Percentiles rank a stretch among this genome's conserved stretches.
These are phyloP conservation scores for Chunga burmeisteri DNA, from an alignment of 2,113 vertebrate genomes.

Conservation along the genomic window DNA sequence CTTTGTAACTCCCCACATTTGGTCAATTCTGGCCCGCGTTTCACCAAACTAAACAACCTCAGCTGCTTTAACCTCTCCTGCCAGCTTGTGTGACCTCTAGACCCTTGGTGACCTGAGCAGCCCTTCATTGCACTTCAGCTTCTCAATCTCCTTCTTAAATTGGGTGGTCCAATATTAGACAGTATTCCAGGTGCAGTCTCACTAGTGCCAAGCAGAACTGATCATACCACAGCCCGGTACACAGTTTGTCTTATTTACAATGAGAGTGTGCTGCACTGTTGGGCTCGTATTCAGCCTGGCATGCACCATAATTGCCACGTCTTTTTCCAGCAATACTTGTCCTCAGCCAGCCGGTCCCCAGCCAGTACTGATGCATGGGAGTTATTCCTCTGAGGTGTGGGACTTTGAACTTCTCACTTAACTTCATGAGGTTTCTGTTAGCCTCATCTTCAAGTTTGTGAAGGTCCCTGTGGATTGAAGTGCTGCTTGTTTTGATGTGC, in stretches of 20 bases:
- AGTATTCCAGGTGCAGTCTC: neutral
- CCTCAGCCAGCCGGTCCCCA: neutral
- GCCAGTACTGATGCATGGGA: fast-evolving
- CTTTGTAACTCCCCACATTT: neutral
- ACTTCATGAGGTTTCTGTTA: neutral
- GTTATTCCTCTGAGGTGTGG: neutral
- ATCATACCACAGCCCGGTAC: neutral
- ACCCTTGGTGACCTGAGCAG: neutral
- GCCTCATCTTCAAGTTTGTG: neutral
- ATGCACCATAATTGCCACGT: neutral
- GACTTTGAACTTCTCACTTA: neutral
- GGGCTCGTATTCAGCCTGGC: neutral
- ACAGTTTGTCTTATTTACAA: neutral
- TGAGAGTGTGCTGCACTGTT: neutral
- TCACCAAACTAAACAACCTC: neutral
- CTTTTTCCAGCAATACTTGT: neutral
- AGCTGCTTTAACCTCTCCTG: neutral
- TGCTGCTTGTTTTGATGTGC: neutral
- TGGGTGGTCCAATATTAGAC: neutral
- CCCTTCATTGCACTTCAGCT: neutral
- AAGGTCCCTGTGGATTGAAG: neutral
- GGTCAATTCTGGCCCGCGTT: neutral
- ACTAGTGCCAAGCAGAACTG: neutral
- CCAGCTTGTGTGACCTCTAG: neutral
- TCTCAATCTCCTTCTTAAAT: neutral